Conservation (phyloP, 2,888 invertebrate genomes). For the Zootermopsis nevadensis region DNA sequence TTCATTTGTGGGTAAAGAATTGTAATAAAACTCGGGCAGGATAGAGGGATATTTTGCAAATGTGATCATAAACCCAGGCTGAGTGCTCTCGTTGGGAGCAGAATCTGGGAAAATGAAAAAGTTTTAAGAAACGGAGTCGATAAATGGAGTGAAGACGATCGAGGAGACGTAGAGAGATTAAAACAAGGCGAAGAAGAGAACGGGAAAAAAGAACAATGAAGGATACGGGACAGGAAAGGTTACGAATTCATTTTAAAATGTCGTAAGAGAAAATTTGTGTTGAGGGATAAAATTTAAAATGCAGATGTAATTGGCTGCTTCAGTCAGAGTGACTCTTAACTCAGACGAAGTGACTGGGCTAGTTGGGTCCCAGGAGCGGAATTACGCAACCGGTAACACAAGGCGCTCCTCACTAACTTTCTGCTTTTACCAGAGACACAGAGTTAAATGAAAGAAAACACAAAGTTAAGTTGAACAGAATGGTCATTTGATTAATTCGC, state of each 20-base stretch:
- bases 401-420: too few species aligned
- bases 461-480: too few species aligned
- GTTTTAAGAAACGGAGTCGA: conserved; percentile 4
- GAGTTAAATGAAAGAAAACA: too few species aligned
- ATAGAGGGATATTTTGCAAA: background rate
- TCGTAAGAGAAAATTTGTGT: conserved; percentile 27
- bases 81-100: background rate
- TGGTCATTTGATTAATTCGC: too few species aligned
- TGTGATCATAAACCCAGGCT: background rate
- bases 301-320: conserved; percentile 34
- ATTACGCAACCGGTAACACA: background rate
- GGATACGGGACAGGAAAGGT: background rate
- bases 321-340: background rate
- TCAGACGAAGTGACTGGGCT: background rate
- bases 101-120: background rate
- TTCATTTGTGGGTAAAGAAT: background rate
- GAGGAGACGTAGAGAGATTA: background rate
- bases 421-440: too few species aligned
- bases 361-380: background rate
- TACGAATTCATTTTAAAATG: conserved; percentile 22
- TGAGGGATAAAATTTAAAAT: conserved; percentile 28
- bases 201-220: background rate
- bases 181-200: background rate
- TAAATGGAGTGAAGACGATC: background rate
- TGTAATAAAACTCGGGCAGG: background rate